phyloP scores from a whole-genome alignment of 64 coral and sea anemone genomes.

The Porites australiensis region DNA sequence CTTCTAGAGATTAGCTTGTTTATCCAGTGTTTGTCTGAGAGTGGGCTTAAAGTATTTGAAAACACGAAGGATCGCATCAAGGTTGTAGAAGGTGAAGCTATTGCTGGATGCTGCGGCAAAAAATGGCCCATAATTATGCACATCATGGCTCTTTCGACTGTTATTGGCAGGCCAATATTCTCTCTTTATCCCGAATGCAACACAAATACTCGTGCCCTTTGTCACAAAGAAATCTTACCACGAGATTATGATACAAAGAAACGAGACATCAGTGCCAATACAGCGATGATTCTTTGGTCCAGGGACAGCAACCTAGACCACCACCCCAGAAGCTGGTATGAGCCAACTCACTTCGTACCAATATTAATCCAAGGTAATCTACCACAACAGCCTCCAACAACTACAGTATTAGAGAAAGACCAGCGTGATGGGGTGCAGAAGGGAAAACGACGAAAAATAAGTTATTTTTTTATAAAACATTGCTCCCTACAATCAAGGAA shows the following conservation, averaged over 20 bases:
- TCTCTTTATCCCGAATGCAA: conserved; percentile 22
- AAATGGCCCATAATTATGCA: conserved; percentile 42
- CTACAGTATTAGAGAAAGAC: conserved; percentile 25
- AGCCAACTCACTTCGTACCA: conserved; percentile 26
- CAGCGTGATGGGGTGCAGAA: conserved; percentile 32
- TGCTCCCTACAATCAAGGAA: too few relatives aligned
- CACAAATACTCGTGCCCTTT: background rate
- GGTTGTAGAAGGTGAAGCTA: conserved; percentile 31
- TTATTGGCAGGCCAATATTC: conserved; percentile 44
- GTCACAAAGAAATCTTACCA: conserved; percentile 22
- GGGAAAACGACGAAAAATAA: background rate
- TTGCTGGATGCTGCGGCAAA: background rate
- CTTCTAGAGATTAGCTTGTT: conserved; percentile 26
- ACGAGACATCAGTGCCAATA: background rate
- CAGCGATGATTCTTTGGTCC: conserved; percentile 33
- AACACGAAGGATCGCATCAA: conserved; percentile 32
- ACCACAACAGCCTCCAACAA: background rate
- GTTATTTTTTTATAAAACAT: too few relatives aligned
- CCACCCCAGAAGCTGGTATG: conserved; percentile 18
- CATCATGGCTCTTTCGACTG: conserved; percentile 16
- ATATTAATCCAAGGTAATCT: conserved; percentile 13
- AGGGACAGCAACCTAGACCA: conserved; percentile 18
- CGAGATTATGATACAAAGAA: background rate
- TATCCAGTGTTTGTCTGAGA: conserved; percentile 28
- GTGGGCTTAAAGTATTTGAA: conserved; percentile 40